These are phyloP conservation scores for Oceanodroma tethys DNA, from an alignment of 2,113 vertebrate species.

Conservation along the genomic window DNA sequence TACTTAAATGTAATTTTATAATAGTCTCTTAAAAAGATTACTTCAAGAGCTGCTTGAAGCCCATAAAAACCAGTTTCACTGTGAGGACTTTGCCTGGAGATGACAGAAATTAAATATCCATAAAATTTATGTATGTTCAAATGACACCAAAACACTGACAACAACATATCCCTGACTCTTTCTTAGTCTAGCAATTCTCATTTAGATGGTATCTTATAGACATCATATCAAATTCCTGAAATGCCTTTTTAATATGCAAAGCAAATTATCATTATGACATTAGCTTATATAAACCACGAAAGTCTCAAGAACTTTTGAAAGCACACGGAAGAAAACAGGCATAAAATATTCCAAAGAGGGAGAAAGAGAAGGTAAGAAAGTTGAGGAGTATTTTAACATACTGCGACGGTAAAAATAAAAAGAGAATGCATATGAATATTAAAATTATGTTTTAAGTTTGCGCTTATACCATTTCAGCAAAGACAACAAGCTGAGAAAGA, in stretches of 20 bases:
- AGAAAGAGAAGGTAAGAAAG: neutral
- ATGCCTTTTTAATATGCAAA: neutral
- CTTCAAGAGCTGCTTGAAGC: neutral
- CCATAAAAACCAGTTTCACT: neutral
- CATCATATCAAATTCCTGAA: neutral
- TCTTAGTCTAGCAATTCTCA: neutral
- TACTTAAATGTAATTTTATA: neutral
- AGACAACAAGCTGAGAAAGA: neutral
- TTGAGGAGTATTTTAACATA: neutral
- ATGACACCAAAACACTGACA: neutral
- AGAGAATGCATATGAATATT: accelerated
- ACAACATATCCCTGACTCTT: neutral
- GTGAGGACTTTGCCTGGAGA: neutral
- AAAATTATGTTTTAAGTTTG: neutral
- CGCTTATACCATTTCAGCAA: neutral
- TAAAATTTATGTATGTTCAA: neutral
- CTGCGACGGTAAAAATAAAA: neutral
- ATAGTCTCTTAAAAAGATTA: neutral
- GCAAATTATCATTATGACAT: neutral
- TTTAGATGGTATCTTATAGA: neutral
- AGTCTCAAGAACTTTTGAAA: neutral
- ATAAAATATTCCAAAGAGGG: neutral
- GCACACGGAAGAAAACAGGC: neutral
- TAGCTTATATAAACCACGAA: neutral
- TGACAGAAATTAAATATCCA: neutral